Evolutionary conservation across 2,888 invertebrate species (phyloP), one percentile per base, ranked within the genome.

Genomic region (Tryphoninae sp.): DNA sequence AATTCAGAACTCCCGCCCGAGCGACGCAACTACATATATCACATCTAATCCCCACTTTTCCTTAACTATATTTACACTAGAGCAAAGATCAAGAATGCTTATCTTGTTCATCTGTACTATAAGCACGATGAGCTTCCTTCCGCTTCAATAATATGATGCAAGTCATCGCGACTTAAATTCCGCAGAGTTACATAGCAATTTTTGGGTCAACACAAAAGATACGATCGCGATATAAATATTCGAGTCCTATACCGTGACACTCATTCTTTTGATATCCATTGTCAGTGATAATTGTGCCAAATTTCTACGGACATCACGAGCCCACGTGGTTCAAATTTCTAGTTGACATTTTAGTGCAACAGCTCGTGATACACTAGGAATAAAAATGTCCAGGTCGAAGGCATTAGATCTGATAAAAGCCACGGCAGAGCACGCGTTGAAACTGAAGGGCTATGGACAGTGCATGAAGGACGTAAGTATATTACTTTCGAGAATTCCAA

Each of bases 401-500:
- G 90, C 91, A 23, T 75, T 92, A 1, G 92, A 92, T 67, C 86
- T 93, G 22, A 75, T 93, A 0, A 93, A 92, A 87, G 77, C 86
- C 49, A n/a, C 93, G 7, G 85, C 92, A 1, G 90, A 92, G 7
- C 88, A 72, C 78, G 80, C 91, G 0, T 61, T 87, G 0, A 91
- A 91, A 51, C 82, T 91, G 0, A 91, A 92, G 2, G 92, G 92
- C 8, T 93, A 92, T 82, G 93, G 93, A 58, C 90, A 88, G 45
- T 91, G 92, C 49, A 86, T 94, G 82, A 92, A 92, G 83, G 92
- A 93, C 86, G 94, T 94, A 84, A 88, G 88, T 86, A 19, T 19
- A 19, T 19, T 19, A 45, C 75, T 4, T 11, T 58, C 64, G 53
- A 16, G 16, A 23, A 9, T 71, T 23, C n/a, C 23, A 40, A 33